Percentiles rank a stretch among this genome's conserved stretches.
Evolutionary conservation across 2,113 vertebrate species (phyloP).

Genomic region (Marmota monax): DNA sequence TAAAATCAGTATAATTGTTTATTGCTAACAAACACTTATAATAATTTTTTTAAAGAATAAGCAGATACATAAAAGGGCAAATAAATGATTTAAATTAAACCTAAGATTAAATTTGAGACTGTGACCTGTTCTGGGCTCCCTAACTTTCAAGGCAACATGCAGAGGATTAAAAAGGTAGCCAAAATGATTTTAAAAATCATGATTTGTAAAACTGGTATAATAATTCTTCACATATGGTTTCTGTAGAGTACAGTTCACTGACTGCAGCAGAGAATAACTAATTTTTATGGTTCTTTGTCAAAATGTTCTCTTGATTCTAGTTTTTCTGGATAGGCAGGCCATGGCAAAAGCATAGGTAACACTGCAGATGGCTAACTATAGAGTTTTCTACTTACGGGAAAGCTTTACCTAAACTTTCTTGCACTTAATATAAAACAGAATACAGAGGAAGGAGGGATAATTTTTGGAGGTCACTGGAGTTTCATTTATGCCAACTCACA

Average conservation of each 20-base stretch:
- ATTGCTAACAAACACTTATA: not conserved
- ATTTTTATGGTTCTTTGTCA: slow-evolving; percentile 4
- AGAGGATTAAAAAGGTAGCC: slow-evolving; percentile 27
- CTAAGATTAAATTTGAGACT: not conserved
- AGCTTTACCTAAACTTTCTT: not conserved
- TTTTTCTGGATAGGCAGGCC: not conserved
- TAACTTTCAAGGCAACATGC: slow-evolving; percentile 9
- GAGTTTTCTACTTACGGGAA: not conserved
- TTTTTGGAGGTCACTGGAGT: not conserved
- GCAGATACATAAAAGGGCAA: not conserved
- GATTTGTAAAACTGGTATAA: not conserved
- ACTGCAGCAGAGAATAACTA: slow-evolving; percentile 38
- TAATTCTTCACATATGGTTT: slow-evolving; percentile 17
- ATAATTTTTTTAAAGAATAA: slow-evolving; percentile 16
- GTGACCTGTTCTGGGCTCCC: not conserved
- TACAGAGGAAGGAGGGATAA: not conserved
- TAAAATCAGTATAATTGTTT: not conserved
- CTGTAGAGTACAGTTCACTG: slow-evolving; percentile 31
- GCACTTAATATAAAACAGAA: not conserved
- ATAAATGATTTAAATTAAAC: not conserved
- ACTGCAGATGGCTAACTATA: not conserved
- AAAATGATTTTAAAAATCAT: not conserved
- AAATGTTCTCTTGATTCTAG: slow-evolving; percentile 9
- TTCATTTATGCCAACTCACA: not conserved
- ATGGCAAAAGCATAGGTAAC: not conserved